These are phyloP conservation scores for Exaiptasia diaphana DNA, from an alignment of 64 coral and sea anemone species.

Conservation along the genomic window DNA sequence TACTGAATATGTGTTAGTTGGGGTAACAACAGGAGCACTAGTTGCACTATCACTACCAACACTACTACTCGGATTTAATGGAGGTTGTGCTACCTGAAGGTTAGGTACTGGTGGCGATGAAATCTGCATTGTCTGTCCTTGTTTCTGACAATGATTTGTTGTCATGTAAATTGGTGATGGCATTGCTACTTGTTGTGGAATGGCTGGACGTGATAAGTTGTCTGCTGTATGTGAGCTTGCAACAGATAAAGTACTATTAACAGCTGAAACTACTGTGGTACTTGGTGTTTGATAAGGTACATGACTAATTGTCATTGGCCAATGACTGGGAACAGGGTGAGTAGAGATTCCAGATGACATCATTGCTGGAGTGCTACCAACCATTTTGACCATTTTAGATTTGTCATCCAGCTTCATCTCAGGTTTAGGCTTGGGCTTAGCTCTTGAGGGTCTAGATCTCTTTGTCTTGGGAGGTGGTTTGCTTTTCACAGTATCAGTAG, in stretches of 20 bases:
- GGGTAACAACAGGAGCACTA: background rate
- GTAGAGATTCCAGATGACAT: background rate
- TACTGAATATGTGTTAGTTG: background rate
- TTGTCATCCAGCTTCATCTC: background rate
- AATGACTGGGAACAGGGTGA: background rate
- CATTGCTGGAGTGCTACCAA: background rate
- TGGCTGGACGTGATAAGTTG: background rate
- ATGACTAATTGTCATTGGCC: background rate
- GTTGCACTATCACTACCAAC: background rate
- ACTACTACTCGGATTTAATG: background rate
- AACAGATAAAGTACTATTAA: background rate
- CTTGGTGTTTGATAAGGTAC: background rate
- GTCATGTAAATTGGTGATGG: background rate
- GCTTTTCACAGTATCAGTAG: background rate
- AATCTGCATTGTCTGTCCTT: background rate
- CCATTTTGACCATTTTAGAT: background rate
- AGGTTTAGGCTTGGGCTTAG: constrained; percentile 2
- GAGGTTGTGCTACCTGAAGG: background rate
- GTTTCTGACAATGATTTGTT: background rate
- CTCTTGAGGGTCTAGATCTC: background rate
- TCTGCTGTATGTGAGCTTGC: background rate
- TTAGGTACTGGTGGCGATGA: background rate
- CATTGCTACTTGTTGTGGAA: background rate
- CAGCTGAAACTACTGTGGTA: background rate
- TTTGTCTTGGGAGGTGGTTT: constrained; percentile 3